phyloP scores from a whole-genome alignment of 2,888 invertebrate species.

The Lypha dubia region DNA sequence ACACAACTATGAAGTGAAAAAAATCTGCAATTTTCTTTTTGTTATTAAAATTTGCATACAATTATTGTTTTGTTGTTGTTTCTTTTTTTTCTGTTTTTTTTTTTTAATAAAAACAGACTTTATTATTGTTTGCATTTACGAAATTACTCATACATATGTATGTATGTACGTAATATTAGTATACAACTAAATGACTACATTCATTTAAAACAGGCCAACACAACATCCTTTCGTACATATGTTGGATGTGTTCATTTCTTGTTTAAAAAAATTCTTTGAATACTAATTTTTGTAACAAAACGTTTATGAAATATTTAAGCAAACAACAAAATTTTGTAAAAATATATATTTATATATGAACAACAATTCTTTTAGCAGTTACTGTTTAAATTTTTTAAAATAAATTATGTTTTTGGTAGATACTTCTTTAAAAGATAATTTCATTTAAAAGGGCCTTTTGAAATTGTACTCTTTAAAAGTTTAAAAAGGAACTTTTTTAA shows the following conservation, averaged over 20 bases:
- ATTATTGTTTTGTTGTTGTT: neutral
- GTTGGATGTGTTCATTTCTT: slow-evolving; percentile 32
- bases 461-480: too few species aligned
- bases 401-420: too few species aligned
- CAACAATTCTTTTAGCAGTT: too few species aligned
- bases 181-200: slow-evolving; percentile 14
- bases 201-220: slow-evolving; percentile 2
- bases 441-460: neutral
- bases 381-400: too few species aligned
- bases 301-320: slow-evolving; percentile 48
- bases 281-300: slow-evolving; percentile 58
- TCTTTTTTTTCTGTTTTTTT: neutral
- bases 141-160: slow-evolving; percentile 28
- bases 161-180: slow-evolving; percentile 19
- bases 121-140: slow-evolving; percentile 55
- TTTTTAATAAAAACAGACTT: slow-evolving; percentile 41
- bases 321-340: slow-evolving; percentile 15
- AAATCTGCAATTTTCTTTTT: slow-evolving; percentile 40
- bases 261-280: slow-evolving; percentile 17
- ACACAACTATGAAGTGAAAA: neutral
- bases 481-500: too few species aligned
- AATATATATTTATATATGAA: neutral
- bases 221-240: slow-evolving; percentile 20
- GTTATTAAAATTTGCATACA: slow-evolving; percentile 58
- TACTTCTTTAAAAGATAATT: neutral